A percentile compares a stretch with the other conserved stretches of the same genome.
phyloP scores from a whole-genome alignment of 2,797 vertebrate species.

The Mormyrops attenuatus region DNA sequence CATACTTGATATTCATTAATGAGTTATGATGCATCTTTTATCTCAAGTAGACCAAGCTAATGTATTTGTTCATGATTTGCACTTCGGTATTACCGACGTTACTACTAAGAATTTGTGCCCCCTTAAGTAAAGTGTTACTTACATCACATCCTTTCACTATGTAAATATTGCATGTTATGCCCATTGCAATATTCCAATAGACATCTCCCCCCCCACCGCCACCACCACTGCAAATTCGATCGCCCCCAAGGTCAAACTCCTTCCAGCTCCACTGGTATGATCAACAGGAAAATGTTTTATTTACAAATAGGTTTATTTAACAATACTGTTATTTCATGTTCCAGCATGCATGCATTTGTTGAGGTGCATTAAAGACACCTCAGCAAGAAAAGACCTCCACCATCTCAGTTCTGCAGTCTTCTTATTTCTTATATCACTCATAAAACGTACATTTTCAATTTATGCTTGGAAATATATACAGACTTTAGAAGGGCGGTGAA shows the following conservation, averaged over 20 bases:
- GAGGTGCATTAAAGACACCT: not conserved
- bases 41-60: not conserved
- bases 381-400: not conserved
- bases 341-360: not conserved
- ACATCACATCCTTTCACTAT: not conserved
- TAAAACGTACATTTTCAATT: not conserved
- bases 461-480: not conserved
- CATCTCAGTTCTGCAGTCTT: not conserved
- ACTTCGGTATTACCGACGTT: not conserved
- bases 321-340: not conserved
- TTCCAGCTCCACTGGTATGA: not conserved
- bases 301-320: not conserved
- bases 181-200: not conserved
- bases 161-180: not conserved
- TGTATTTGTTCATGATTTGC: not conserved
- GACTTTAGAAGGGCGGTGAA: not conserved
- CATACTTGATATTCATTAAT: not conserved
- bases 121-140: not conserved
- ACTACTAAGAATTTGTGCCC: not conserved
- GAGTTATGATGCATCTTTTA: not conserved
- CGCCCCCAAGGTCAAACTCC: not conserved
- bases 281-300: not conserved
- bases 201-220: not conserved
- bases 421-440: not conserved
- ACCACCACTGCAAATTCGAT: not conserved